Evolutionary conservation across 2,113 vertebrate species (phyloP).

Genomic region (Gadus macrocephalus): DNA sequence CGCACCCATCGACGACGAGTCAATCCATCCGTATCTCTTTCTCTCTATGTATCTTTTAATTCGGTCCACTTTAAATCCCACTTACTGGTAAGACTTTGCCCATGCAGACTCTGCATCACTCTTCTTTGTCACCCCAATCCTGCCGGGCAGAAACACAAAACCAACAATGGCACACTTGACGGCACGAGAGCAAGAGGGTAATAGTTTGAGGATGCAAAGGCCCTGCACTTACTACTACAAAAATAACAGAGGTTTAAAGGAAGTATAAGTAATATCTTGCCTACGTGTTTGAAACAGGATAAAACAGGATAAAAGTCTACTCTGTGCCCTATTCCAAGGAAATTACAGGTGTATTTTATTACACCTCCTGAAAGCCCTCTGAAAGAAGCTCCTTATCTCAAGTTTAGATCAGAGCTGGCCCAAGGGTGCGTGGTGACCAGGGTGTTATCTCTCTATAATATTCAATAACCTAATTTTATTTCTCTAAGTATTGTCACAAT

Average conservation of each 20-base stretch:
- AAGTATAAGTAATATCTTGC: not conserved
- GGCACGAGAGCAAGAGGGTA: not conserved
- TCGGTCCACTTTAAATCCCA: not conserved
- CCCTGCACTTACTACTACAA: too few relatives aligned
- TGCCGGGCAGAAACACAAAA: slow-evolving; percentile 23
- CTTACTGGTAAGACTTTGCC: slow-evolving; percentile 65
- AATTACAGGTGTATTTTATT: too few relatives aligned
- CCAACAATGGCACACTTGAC: not conserved
- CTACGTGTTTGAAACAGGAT: not conserved
- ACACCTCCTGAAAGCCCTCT: too few relatives aligned
- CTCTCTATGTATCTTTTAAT: too few relatives aligned
- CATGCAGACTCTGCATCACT: slow-evolving; percentile 62
- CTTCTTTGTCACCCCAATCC: slow-evolving; percentile 63
- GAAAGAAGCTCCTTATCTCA: too few relatives aligned
- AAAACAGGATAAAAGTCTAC: not conserved
- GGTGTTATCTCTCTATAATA: too few relatives aligned
- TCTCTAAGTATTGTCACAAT: too few relatives aligned
- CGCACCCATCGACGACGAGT: too few relatives aligned
- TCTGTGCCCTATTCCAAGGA: not conserved
- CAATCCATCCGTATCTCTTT: not conserved
- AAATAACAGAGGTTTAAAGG: not conserved
- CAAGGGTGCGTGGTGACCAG: too few relatives aligned
- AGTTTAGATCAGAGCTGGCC: too few relatives aligned
- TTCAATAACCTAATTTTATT: too few relatives aligned
- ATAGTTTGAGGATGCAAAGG: not conserved